Evolutionary conservation across 53 echinoderm and acorn worm genomes (phyloP).

Genomic region (Holothuria scabra): DNA sequence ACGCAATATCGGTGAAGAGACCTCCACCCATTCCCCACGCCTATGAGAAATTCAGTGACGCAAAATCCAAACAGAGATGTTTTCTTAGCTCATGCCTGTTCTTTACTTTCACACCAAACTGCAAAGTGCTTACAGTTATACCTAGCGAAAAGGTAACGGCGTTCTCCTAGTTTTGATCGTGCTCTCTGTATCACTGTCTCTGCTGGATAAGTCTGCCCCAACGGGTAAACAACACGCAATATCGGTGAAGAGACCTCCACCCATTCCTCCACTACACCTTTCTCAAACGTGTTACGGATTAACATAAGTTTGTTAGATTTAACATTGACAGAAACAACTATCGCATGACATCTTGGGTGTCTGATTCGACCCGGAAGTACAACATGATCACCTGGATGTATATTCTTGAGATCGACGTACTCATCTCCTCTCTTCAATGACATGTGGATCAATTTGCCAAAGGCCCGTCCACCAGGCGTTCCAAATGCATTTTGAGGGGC

Average conservation of each 20-base stretch:
- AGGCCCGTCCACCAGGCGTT: not conserved
- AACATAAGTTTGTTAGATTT: slow-evolving; percentile 45
- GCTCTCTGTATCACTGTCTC: slow-evolving; percentile 9
- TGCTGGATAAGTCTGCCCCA: not conserved
- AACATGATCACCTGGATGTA: slow-evolving; percentile 58
- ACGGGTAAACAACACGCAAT: not conserved
- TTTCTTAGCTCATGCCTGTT: no score
- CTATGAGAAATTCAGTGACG: no score
- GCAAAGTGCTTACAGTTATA: slow-evolving; percentile 44
- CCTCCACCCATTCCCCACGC: no score
- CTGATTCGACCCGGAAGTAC: slow-evolving; percentile 50
- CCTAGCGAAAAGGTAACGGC: not conserved
- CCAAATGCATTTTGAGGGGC: slow-evolving; percentile 33
- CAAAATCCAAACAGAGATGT: no score
- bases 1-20: slow-evolving; percentile 39
- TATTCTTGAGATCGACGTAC: slow-evolving; percentile 11
- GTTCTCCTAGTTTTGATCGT: slow-evolving; percentile 10
- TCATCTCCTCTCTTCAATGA: slow-evolving; percentile 38
- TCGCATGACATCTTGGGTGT: slow-evolving; percentile 72
- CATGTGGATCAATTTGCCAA: slow-evolving; percentile 41
- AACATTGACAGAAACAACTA: slow-evolving; percentile 33
- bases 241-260: slow-evolving; percentile 46
- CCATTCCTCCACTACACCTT: slow-evolving; percentile 63
- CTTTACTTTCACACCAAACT: slow-evolving; percentile 15
- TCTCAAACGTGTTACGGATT: slow-evolving; percentile 53